Evolutionary conservation across 2,113 vertebrate species (phyloP).

Genomic region (Eudyptes chrysolophus): DNA sequence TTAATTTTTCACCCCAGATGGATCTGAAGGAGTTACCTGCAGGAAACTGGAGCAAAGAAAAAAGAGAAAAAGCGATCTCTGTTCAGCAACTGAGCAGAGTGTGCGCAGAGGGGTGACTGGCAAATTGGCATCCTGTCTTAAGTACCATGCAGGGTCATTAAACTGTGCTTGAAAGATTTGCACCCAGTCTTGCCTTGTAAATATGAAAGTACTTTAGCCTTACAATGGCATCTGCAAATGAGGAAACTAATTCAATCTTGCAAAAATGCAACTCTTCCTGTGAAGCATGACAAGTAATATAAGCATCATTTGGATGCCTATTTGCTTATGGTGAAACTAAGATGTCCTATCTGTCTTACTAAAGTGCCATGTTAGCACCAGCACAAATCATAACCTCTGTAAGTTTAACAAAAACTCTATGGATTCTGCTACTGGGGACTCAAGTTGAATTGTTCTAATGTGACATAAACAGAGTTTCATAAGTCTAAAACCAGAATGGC

Average conservation of each 20-base stretch:
- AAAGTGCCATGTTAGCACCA: background rate
- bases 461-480: background rate
- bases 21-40: background rate
- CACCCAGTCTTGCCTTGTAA: background rate
- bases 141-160: background rate
- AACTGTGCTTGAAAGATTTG: background rate
- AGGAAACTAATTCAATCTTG: background rate
- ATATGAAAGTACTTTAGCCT: background rate
- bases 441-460: background rate
- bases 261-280: background rate
- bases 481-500: background rate
- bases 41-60: background rate
- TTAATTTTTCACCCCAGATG: background rate
- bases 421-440: background rate
- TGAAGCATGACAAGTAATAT: background rate
- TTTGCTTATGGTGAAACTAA: background rate
- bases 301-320: background rate
- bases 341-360: background rate
- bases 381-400: background rate
- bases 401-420: background rate
- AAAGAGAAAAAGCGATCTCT: too few relatives aligned
- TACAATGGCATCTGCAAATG: background rate
- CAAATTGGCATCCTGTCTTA: background rate
- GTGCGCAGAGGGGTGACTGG: fast-evolving
- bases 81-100: background rate